Percentiles rank a stretch among this genome's conserved stretches.
Evolutionary conservation across 1,140 invertebrate genomes (phyloP).

Genomic region (Drosophila hydei): DNA sequence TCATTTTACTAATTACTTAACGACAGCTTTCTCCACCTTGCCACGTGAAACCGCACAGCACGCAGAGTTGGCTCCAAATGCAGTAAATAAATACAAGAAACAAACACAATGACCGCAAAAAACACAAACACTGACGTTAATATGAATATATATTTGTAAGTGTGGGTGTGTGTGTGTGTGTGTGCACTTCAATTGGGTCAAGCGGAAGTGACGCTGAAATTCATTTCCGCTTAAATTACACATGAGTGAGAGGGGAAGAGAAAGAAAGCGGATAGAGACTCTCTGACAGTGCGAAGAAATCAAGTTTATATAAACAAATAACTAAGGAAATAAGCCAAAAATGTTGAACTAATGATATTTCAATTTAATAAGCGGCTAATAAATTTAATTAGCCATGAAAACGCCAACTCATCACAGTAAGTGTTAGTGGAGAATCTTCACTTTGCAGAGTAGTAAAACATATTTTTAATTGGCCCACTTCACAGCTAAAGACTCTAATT

Average conservation of each 20-base stretch:
- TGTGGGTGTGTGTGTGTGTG: slow-evolving; percentile 16
- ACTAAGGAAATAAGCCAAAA: no score
- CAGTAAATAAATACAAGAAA: slow-evolving; percentile 29
- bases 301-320: no score
- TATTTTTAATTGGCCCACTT: background rate
- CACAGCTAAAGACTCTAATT: background rate
- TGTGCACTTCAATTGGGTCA: slow-evolving; percentile 51
- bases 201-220: slow-evolving; percentile 58
- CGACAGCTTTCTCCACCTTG: background rate
- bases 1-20: background rate
- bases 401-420: no score
- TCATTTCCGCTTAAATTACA: slow-evolving; percentile 56
- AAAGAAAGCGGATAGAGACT: background rate
- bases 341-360: no score
- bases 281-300: no score
- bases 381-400: no score
- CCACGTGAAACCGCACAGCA: slow-evolving; percentile 3
- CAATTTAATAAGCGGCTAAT: no score
- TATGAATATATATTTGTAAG: background rate
- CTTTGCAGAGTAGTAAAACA: background rate
- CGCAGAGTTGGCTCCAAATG: slow-evolving; percentile 29
- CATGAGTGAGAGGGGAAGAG: slow-evolving; percentile 10
- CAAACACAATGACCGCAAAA: slow-evolving; percentile 18
- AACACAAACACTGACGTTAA: background rate
- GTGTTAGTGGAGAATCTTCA: no score